A percentile compares a stretch with the other conserved stretches of the same genome.
Evolutionary conservation across 2,797 vertebrate genomes (phyloP).

Genomic region (Fundulus diaphanus): DNA sequence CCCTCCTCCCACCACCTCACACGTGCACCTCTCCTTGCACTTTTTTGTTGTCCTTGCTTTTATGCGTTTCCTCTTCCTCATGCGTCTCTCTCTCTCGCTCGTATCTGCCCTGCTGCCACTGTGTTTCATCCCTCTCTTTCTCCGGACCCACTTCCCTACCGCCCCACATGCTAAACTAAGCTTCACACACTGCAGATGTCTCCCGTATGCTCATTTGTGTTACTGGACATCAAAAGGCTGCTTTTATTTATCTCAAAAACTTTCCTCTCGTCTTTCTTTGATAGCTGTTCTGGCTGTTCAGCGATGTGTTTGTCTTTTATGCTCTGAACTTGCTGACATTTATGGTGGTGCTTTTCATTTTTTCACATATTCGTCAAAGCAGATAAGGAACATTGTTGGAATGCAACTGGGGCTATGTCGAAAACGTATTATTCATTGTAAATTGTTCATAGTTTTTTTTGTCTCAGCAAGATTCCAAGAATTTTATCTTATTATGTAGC

Average conservation of each 20-base stretch:
- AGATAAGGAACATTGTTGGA: constrained; percentile 8
- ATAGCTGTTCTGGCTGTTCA: constrained; percentile 28
- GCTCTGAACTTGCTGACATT: constrained; percentile 20
- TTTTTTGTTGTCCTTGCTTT: constrained; percentile 60
- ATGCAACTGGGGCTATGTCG: background rate
- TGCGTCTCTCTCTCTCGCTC: constrained; percentile 23
- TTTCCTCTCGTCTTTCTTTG: constrained; percentile 34
- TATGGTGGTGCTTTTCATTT: constrained; percentile 8
- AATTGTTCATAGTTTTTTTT: constrained; percentile 1
- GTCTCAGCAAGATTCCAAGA: constrained; percentile 1
- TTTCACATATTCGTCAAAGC: constrained; percentile 11
- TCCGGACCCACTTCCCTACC: constrained; percentile 11
- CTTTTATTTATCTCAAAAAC: constrained; percentile 43
- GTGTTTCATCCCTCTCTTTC: constrained; percentile 50
- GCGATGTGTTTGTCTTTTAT: constrained; percentile 26
- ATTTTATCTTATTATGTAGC: background rate
- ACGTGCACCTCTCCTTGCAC: constrained; percentile 37
- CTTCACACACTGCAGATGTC: constrained; percentile 18
- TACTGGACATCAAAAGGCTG: constrained; percentile 43
- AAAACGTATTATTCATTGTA: background rate
- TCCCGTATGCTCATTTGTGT: constrained; percentile 46
- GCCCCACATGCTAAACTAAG: constrained; percentile 9
- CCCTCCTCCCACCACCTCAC: constrained; percentile 19
- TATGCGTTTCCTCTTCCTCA: constrained; percentile 24
- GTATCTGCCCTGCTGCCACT: constrained; percentile 13